Conservation (phyloP, 2,113 vertebrate genomes). For the Halcyon malimbica region DNA sequence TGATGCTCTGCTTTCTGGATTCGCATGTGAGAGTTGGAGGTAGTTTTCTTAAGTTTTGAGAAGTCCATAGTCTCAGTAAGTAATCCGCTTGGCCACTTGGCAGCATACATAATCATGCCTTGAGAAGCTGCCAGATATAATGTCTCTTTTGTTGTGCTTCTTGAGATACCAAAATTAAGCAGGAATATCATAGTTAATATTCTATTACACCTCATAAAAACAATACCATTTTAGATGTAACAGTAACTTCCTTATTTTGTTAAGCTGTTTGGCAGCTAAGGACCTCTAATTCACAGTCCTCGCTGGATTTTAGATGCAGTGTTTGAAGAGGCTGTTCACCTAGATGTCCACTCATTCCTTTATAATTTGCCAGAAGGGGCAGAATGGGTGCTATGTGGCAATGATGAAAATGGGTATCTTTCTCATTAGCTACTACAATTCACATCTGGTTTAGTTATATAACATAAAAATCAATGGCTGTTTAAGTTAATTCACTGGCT, state of each 20-base stretch:
- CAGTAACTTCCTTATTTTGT: neutral
- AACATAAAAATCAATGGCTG: neutral
- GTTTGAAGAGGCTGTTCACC: neutral
- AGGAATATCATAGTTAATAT: neutral
- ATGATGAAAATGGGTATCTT: neutral
- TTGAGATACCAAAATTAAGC: conserved; percentile 20
- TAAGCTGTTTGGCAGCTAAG: neutral
- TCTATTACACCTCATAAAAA: conserved; percentile 23
- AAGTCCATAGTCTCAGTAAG: neutral
- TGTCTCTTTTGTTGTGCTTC: neutral
- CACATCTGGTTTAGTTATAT: neutral
- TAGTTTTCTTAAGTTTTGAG: neutral
- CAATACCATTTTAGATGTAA: neutral
- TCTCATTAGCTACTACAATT: neutral
- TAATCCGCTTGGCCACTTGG: neutral
- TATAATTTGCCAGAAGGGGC: neutral
- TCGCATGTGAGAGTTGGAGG: neutral
- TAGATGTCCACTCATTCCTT: neutral
- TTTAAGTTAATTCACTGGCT: conserved; percentile 11
- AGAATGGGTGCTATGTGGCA: neutral
- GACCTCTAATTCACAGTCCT: neutral
- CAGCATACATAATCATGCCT: neutral
- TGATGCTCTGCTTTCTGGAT: neutral
- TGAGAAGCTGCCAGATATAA: neutral
- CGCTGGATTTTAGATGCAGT: neutral